Evolutionary conservation across 2,888 invertebrate genomes (phyloP), one percentile per base, ranked within the genome.

Genomic region (Cephus pygmeus): DNA sequence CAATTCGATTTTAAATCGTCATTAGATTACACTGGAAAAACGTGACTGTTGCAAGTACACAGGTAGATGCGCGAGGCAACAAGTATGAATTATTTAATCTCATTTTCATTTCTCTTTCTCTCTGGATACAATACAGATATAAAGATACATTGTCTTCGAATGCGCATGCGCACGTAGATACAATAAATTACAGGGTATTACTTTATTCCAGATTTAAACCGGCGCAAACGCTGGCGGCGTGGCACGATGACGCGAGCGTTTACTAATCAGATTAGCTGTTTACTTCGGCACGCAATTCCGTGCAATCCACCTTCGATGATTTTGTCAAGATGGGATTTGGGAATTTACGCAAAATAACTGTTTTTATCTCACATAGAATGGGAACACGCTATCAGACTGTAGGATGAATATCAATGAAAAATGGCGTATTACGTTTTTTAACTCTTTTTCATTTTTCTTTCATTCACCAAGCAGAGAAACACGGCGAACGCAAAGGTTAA

Each of bases 301-400:
- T 69, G 69, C 30, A 69, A 69, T 69, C 30, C 69, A 31, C 69
- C 69, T 69, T 69, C 33, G 69, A 69, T 30, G 30, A 69, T 69
- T 69, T 33, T 30, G 11, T 69, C 30, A 30, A 69, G 6, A 69
- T 11, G 33, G 30, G 30, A 69, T 69, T 69, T 30, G 30, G 6
- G 15, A 40, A 6, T 40, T 40, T 40, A 40, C 40, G 40, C 6
- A 4, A 40, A 40, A 15, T 15, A 6, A 15, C 40, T 40, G 1
- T 6, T 15, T 1, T 6, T 40, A 40, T 15, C 15, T 40, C 1
- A 15, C 15, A 15, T 40, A 40, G 4, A 40, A 15, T 6, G 15
- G 1, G 15, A 40, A 40, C 6, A 6, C 1, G 4, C 4, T 40
- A 40, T 40, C 15, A 1, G 40, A 40, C 15, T 40, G 15, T 1